Conservation (phyloP, 2,888 invertebrate genomes). For the Augochlorella aurata region DNA sequence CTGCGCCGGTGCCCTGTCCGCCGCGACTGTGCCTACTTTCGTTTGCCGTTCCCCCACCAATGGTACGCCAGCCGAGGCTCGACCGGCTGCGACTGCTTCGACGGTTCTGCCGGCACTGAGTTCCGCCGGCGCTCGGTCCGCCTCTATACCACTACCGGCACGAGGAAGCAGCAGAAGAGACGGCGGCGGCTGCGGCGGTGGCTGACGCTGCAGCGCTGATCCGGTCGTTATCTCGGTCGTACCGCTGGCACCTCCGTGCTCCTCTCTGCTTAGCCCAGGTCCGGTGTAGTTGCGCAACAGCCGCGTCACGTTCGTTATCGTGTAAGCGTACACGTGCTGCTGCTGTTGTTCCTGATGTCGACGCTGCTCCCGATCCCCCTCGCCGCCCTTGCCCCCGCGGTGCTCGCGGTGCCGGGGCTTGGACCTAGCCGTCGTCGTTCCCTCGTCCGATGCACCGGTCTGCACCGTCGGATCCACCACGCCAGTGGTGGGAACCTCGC, state of each 20-base stretch:
- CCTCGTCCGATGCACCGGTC: not conserved
- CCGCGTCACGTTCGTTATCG: conserved; percentile 80
- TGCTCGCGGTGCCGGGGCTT: not conserved
- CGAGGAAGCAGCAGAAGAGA: conserved; percentile 74
- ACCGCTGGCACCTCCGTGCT: conserved; percentile 63
- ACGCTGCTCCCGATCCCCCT: conserved; percentile 28
- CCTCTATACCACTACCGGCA: conserved; percentile 73
- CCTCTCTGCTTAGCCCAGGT: conserved; percentile 75
- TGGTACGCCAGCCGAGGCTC: conserved; percentile 36
- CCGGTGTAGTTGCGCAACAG: conserved; percentile 80
- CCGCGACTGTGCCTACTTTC: conserved; percentile 61
- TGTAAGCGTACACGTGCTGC: conserved; percentile 79
- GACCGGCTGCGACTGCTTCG: conserved; percentile 72
- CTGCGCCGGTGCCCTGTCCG: conserved; percentile 51
- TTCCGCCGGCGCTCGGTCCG: conserved; percentile 75
- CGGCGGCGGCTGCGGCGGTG: conserved; percentile 59
- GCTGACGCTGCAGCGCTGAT: conserved; percentile 62
- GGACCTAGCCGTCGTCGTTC: conserved; percentile 14
- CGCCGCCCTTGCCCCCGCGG: conserved; percentile 7
- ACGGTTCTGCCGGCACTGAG: conserved; percentile 80
- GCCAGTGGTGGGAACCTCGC: conserved; percentile 42
- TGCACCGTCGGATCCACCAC: too few species aligned
- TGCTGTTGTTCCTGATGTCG: conserved; percentile 60
- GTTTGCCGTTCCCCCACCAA: conserved; percentile 73
- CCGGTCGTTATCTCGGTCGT: conserved; percentile 74